phyloP scores from a whole-genome alignment of 2,113 vertebrate species.

The Tylochromis polylepis region DNA sequence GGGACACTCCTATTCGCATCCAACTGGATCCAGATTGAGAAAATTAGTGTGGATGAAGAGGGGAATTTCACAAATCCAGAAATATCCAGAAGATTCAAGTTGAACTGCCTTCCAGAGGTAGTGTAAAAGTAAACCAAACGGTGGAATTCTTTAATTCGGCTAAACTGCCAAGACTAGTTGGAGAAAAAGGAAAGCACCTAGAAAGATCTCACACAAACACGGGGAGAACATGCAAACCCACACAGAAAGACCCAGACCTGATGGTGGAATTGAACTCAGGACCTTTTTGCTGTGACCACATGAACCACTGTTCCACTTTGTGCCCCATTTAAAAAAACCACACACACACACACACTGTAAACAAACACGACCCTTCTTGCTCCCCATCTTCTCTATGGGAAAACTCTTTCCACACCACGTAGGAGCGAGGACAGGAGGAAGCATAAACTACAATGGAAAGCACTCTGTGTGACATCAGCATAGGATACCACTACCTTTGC shows the following conservation, averaged over 20 bases:
- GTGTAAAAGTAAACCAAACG: not conserved
- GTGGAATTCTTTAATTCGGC: not conserved
- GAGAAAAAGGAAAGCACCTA: not conserved
- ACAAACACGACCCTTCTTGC: not conserved
- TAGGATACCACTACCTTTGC: not conserved
- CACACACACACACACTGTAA: too few species aligned
- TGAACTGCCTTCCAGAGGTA: not conserved
- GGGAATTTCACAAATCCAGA: not conserved
- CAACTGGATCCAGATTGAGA: not conserved
- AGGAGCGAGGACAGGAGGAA: not conserved
- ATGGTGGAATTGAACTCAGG: not conserved
- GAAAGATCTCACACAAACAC: not conserved
- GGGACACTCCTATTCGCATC: not conserved
- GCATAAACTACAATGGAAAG: not conserved
- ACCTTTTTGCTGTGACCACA: rapidly evolving
- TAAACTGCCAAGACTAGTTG: not conserved
- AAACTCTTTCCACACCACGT: not conserved
- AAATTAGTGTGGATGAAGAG: not conserved
- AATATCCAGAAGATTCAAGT: not conserved
- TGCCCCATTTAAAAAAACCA: too few species aligned
- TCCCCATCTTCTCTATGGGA: not conserved
- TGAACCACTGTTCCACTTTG: too few species aligned
- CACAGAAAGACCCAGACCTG: not conserved
- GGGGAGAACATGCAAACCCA: not conserved
- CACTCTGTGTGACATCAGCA: not conserved